Evolutionary conservation across 2,888 invertebrate species (phyloP).

Genomic region (Acanthosepion lycidas): DNA sequence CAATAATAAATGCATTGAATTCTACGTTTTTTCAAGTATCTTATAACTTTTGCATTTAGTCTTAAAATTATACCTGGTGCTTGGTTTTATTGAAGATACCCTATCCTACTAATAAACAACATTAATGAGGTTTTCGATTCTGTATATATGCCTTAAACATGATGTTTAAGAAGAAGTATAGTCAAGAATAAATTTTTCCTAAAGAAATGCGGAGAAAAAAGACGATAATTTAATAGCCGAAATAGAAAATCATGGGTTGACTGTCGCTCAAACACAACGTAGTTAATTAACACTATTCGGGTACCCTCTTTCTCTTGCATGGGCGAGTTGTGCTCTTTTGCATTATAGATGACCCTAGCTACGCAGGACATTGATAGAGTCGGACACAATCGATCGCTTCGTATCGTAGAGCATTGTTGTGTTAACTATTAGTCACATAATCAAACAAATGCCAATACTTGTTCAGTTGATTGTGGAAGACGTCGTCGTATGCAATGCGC

Average conservation of each 20-base stretch:
- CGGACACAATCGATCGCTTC: not conserved
- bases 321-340: not conserved
- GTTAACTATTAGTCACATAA: slow-evolving; percentile 4
- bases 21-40: too few relatives aligned
- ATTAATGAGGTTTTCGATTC: not conserved
- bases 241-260: not conserved
- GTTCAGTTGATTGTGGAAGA: not conserved
- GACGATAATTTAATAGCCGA: not conserved
- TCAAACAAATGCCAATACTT: slow-evolving; percentile 8
- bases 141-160: not conserved
- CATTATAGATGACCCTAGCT: not conserved
- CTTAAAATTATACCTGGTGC: too few relatives aligned
- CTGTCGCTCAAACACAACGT: not conserved
- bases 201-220: not conserved
- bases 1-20: too few relatives aligned
- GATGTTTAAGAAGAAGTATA: not conserved
- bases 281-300: not conserved
- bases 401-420: not conserved
- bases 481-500: not conserved
- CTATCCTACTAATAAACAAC: too few relatives aligned
- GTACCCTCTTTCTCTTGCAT: too few relatives aligned
- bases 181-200: not conserved
- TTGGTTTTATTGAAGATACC: too few relatives aligned
- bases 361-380: not conserved
- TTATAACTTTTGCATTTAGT: too few relatives aligned